phyloP scores from a whole-genome alignment of 1,140 invertebrate species.

The Bombus superbus region DNA sequence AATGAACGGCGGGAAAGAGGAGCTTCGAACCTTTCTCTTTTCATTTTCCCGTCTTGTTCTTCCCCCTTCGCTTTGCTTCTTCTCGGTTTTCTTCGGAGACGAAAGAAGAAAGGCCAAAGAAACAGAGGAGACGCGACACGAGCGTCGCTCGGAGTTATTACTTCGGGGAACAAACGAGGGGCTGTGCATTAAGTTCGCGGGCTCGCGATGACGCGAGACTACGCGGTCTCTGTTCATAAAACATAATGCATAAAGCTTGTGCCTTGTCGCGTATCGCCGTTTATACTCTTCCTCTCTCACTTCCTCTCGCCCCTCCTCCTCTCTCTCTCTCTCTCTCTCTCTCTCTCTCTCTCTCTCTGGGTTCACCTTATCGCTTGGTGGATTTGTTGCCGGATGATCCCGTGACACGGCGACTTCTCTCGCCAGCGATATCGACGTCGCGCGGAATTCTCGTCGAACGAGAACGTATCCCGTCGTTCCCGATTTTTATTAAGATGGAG shows the following conservation, averaged over 20 bases:
- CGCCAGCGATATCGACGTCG: background rate
- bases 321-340: background rate
- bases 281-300: background rate
- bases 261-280: conserved; percentile 38
- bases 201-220: conserved; percentile 66
- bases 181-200: conserved; percentile 69
- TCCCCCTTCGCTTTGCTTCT: background rate
- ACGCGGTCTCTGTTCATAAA: conserved; percentile 68
- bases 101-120: background rate
- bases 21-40: background rate
- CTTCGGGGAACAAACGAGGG: conserved; percentile 73
- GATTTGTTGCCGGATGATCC: background rate
- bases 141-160: conserved; percentile 66
- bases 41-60: background rate
- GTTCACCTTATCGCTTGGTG: background rate
- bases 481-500: conserved; percentile 11
- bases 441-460: background rate
- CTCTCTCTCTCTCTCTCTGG: background rate
- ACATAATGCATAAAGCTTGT: conserved; percentile 66
- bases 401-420: background rate
- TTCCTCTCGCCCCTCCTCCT: background rate
- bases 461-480: background rate
- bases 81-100: background rate
- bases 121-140: background rate
- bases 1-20: conserved; percentile 29